A percentile compares a stretch with the other conserved stretches of the same genome.
These are phyloP conservation scores for Anniella stebbinsi DNA, from an alignment of 2,797 vertebrate genomes.

Conservation along the genomic window DNA sequence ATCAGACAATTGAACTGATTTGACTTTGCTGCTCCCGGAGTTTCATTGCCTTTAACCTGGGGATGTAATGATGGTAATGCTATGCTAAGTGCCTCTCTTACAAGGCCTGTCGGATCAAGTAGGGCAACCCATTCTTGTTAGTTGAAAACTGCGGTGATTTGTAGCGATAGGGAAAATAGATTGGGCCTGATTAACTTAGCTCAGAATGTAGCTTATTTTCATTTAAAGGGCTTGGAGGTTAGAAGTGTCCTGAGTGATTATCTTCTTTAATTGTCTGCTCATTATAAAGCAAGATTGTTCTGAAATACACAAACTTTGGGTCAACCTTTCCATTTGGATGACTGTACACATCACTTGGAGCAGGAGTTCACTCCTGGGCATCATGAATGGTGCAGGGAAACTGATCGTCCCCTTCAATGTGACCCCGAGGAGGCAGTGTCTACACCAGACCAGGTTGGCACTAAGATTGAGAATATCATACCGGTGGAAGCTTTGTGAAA, in stretches of 20 bases:
- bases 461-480: background rate
- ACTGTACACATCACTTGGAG: background rate
- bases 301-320: constrained; percentile 15
- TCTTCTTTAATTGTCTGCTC: constrained; percentile 67
- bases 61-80: constrained; percentile 80
- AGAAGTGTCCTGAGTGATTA: constrained; percentile 66
- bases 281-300: constrained; percentile 46
- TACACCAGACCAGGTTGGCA: background rate
- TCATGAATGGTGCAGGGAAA: background rate
- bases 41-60: constrained; percentile 85
- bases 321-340: background rate
- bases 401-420: background rate
- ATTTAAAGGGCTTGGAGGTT: constrained; percentile 66
- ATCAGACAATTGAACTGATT: constrained; percentile 87
- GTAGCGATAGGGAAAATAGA: constrained; percentile 75
- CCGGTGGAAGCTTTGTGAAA: background rate
- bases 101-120: constrained; percentile 78
- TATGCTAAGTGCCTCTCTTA: constrained; percentile 81
- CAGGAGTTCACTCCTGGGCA: background rate
- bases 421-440: background rate
- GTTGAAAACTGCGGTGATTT: constrained; percentile 81
- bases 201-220: constrained; percentile 73
- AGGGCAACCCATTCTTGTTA: constrained; percentile 83
- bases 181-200: constrained; percentile 73
- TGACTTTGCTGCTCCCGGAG: constrained; percentile 84